Evolutionary conservation across 2,797 vertebrate genomes (phyloP).

Genomic region (Helicolenus hilgendorfi): DNA sequence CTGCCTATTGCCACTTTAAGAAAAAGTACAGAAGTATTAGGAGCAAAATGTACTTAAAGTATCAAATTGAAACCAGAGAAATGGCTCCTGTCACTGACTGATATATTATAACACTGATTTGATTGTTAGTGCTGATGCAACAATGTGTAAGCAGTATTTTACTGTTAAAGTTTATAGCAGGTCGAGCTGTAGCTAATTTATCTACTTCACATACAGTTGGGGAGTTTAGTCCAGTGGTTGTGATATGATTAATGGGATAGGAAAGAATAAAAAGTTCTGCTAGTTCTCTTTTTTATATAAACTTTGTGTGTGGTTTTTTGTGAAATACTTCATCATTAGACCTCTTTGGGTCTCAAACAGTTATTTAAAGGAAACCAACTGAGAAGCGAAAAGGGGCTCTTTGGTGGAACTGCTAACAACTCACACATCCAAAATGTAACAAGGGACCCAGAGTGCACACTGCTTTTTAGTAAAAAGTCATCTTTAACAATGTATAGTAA

Average conservation of each 20-base stretch:
- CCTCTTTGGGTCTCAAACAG: neutral
- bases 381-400: neutral
- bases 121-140: neutral
- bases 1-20: too few species aligned
- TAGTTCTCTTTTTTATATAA: too few species aligned
- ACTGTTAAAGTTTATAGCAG: neutral
- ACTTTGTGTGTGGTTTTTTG: neutral
- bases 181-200: neutral
- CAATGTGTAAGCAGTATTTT: neutral
- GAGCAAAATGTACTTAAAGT: neutral
- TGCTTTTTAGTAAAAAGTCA: neutral
- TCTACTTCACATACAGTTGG: neutral
- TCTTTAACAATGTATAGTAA: neutral
- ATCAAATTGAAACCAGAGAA: neutral
- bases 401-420: neutral
- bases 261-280: neutral
- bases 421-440: neutral
- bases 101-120: neutral
- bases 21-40: neutral
- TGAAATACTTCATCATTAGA: neutral
- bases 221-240: neutral
- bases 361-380: neutral
- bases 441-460: neutral
- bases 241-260: neutral
- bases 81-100: neutral